Base-by-base conservation (phyloP, 2,113 vertebrate species). In the Desmodus rotundus region DNA sequence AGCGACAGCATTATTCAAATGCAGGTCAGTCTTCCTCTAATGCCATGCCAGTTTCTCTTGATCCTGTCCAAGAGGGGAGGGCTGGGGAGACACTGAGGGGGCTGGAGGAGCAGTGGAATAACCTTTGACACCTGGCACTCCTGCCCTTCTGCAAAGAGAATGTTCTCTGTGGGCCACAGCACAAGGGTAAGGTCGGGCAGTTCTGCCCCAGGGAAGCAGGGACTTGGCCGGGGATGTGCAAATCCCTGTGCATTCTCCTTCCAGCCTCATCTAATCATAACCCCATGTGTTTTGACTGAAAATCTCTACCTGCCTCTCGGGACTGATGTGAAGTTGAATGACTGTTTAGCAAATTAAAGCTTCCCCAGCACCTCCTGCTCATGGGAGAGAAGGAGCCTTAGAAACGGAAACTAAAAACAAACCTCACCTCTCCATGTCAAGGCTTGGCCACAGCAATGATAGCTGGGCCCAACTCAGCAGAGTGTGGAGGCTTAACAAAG, bases 321-420 rank as follows among this genome's bases (percentile, higher is more conserved):
- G 97, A 96, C 91, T 96, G 96, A 97, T 92, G 94, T 87, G 94
- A 96, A 97, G 97, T 97, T 97, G 96, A 97, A 97, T 96, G 95
- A 85, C 95, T 96, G 94, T 95, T 97, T 97, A 96, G 97, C 97
- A 96, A 97, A 97, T 97, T 97, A 97, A 85, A 97, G 97, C 93
- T 97, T 97, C 94, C 97, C 91, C 86, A 50, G 93, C 93, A 96
- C 96, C 92, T 97, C 94, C 94, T 5, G 92, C 95, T 97, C 97
- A 93, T 92, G 91, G 87, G 95, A 95, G 88, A 96, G 92, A 94
- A 77, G 92, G 81, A 85, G 72, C 88, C 50, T 54, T 93, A 86
- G 94, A 87, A 96, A 96, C 78, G 10, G 91, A 88, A 97, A 97
- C 94, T 78, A 95, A 89, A 95, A 96, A 97, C 97, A 97, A 96